Evolutionary conservation across 2,797 vertebrate genomes (phyloP).

Genomic region (Pantherophis vulpinus): DNA sequence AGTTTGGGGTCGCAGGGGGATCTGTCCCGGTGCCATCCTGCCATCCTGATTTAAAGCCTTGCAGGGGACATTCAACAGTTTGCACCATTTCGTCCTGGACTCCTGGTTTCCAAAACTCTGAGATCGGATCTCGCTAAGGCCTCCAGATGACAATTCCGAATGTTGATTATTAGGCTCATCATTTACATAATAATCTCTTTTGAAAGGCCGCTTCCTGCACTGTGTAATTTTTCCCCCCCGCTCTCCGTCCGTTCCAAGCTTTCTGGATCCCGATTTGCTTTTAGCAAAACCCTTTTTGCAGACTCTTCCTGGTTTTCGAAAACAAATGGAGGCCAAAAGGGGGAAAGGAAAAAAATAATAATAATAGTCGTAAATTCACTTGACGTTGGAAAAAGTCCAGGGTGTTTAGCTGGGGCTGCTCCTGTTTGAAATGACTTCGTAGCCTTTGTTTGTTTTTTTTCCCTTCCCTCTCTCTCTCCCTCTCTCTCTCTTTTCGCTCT

Average conservation of each 20-base stretch:
- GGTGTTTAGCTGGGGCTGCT: neutral
- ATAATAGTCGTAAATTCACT: neutral
- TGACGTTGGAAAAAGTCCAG: neutral
- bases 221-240: fast-evolving
- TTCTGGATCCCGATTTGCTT: neutral
- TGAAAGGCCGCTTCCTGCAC: neutral
- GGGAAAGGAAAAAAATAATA: too few relatives aligned
- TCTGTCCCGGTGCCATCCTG: neutral
- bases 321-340: neutral
- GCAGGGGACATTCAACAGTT: neutral
- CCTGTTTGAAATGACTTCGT: slow-evolving; percentile 8
- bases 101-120: neutral
- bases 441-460: too few relatives aligned
- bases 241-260: neutral
- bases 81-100: neutral
- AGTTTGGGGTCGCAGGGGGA: neutral
- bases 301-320: neutral
- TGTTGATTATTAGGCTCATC: neutral
- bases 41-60: neutral
- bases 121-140: neutral
- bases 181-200: neutral
- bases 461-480: too few relatives aligned
- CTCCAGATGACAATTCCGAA: neutral
- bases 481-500: neutral
- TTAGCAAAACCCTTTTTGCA: neutral